phyloP scores from a whole-genome alignment of 2,113 vertebrate genomes.

The Triplophysa dalaica region DNA sequence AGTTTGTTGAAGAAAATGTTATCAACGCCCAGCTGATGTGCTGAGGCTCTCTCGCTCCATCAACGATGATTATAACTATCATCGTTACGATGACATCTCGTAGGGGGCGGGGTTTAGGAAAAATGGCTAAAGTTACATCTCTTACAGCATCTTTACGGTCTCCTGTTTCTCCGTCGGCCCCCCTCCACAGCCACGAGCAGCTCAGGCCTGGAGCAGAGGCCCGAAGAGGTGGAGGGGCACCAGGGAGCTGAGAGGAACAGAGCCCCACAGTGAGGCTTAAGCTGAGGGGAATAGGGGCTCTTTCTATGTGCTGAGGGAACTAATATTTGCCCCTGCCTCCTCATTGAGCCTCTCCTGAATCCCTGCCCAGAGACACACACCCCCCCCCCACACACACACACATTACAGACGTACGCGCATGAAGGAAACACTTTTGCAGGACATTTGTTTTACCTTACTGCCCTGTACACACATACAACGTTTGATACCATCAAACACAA shows the following conservation, averaged over 20 bases:
- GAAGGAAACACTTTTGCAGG: neutral
- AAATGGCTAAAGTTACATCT: neutral
- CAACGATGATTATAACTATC: too few species aligned
- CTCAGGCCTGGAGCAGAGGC: conserved; percentile 26
- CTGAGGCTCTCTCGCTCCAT: too few species aligned
- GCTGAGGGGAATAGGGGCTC: conserved; percentile 14
- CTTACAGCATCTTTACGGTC: neutral
- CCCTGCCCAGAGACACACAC: neutral
- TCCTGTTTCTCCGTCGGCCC: neutral
- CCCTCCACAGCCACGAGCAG: neutral
- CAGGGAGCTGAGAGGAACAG: conserved; percentile 25
- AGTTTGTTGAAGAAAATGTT: too few species aligned
- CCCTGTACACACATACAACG: neutral
- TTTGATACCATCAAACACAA: neutral
- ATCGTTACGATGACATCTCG: too few species aligned
- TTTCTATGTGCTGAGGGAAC: conserved; percentile 15
- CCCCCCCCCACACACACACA: neutral
- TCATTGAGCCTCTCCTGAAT: neutral
- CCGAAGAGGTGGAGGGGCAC: conserved; percentile 19
- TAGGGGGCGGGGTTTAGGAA: neutral
- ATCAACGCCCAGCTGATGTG: too few species aligned
- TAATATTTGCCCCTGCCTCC: neutral
- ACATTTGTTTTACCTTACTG: too few species aligned
- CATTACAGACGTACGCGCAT: neutral
- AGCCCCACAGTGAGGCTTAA: conserved; percentile 37